Evolutionary conservation across 1,140 invertebrate species (phyloP), one percentile per base, ranked within the genome.

Genomic region (Caenorhabditis tropicalis): DNA sequence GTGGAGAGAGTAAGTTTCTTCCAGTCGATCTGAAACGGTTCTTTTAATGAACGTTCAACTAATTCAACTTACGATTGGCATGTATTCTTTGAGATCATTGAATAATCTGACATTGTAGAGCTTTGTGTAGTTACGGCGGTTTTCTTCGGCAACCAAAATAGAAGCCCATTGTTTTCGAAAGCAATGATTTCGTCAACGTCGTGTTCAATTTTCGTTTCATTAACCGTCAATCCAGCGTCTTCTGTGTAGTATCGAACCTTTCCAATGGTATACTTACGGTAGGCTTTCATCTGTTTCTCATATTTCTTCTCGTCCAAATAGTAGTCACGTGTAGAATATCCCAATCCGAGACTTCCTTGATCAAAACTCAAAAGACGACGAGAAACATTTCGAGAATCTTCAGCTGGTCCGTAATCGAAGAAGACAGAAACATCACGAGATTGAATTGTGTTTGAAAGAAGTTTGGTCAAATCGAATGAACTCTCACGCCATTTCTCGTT

Each of bases 341-440:
- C 87, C 0, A 87, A 53, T 7, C 82, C 79, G 43, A 87, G 80
- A 4, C 21, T 58, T 15, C 48, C n/a, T 36, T 83, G 46, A 29
- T 43, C 39, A 43, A 43, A 43, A 43, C 5, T 43, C 39, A 43
- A 43, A 43, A 43, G 39, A 43, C 12, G 10, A 58, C 51, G 46
- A 33, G 89, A 85, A 0, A 91, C 92, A 84, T 92, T 91, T 82
- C 92, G 92, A 79, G 92, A 91, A 79, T 92, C 92, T 6, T 91
- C 85, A 16, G 88, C 87, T 5, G 92, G 90, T 88, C 89, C 91
- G n/a, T 89, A 86, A 29, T 91, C 87, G 70, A 92, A 87, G 39
- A 92, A 86, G 2, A 91, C 87, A 29, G 87, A 86, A 29, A 96
- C 95, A 86, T 96, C 96, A 91, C 96, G 96, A 88, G 94, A 95